Conservation (phyloP, 2,797 vertebrate species). For the Acestrorhynchus altus region DNA sequence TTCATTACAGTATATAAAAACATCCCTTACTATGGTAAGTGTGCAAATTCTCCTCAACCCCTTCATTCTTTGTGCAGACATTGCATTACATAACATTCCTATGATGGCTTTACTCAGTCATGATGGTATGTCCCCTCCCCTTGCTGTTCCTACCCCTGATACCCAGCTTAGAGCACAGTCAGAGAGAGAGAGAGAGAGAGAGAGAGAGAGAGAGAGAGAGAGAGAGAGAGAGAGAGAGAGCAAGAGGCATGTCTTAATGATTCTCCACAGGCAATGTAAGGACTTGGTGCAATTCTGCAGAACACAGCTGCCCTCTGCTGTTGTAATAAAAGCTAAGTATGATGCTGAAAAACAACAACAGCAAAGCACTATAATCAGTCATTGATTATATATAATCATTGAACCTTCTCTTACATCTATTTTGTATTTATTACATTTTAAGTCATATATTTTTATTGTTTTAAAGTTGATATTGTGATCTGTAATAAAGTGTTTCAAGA, state of each 20-base stretch:
- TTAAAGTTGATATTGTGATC: too few species aligned
- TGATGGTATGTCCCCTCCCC: slow-evolving; percentile 47
- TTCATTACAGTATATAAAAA: neutral
- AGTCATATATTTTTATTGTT: too few species aligned
- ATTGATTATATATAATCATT: too few species aligned
- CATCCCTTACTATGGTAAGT: neutral
- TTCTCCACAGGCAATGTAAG: neutral
- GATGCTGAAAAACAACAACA: neutral
- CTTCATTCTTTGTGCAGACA: slow-evolving; percentile 48
- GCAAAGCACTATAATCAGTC: neutral
- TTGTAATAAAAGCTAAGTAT: slow-evolving; percentile 6
- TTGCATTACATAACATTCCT: slow-evolving; percentile 51
- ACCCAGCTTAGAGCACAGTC: neutral
- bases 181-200: neutral
- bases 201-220: neutral
- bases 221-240: slow-evolving; percentile 7
- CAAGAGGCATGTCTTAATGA: slow-evolving; percentile 23
- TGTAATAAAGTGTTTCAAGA: too few species aligned
- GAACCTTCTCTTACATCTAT: too few species aligned
- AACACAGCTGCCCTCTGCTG: slow-evolving; percentile 60
- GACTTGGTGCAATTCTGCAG: slow-evolving; percentile 21
- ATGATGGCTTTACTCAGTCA: slow-evolving; percentile 52
- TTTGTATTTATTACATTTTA: too few species aligned
- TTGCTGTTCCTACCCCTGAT: slow-evolving; percentile 34
- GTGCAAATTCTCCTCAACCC: slow-evolving; percentile 22